Base-by-base conservation (phyloP, 2,797 vertebrate species). In the Meriones psammophilus region DNA sequence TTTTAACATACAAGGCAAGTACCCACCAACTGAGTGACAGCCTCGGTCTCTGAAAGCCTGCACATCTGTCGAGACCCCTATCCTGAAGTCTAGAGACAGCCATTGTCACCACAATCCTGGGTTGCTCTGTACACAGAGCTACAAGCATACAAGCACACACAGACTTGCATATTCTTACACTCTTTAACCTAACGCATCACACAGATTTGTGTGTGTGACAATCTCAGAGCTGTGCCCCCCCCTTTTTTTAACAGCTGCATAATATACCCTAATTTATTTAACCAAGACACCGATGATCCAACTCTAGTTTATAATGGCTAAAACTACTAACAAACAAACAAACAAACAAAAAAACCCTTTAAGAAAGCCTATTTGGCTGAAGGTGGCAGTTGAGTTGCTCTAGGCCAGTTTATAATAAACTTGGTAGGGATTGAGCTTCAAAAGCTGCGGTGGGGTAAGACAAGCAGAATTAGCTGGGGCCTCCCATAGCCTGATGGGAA, bases 231-330 rank as follows among this genome's bases (percentile, higher is more conserved):
- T 42, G 42, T 42, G 42, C 42, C 42, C 42, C 42, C 42, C 42
- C 5, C n/a, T n/a, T 42, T 42, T 89, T 94, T 46, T 64, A 94
- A 73, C 33, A 76, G 84, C 64, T 89, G 24, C 36, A 71, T 22
- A 78, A n/a, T 30, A 18, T 80, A 36, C 39, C 54, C 39, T 88
- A 46, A 94, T 93, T 92, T 76, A 66, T 88, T 87, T 86, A 92
- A 78, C 56, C 42, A 86, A n/a, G 12, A 79, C 77, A 64, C 20
- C 33, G 78, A 56, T 77, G 88, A 64, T 90, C 58, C 74, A 92
- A 89, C 66, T 79, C 24, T 92, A 90, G 94, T 69, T 94, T 88
- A 20, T 68, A 39, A 92, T 71, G 58, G n/a, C 88, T 95, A 91
- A 88, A 96, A 50, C 83, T 2, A 68, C 1, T 1, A 46, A 42